phyloP scores from a whole-genome alignment of 2,888 invertebrate species.

The Myopa testacea region DNA sequence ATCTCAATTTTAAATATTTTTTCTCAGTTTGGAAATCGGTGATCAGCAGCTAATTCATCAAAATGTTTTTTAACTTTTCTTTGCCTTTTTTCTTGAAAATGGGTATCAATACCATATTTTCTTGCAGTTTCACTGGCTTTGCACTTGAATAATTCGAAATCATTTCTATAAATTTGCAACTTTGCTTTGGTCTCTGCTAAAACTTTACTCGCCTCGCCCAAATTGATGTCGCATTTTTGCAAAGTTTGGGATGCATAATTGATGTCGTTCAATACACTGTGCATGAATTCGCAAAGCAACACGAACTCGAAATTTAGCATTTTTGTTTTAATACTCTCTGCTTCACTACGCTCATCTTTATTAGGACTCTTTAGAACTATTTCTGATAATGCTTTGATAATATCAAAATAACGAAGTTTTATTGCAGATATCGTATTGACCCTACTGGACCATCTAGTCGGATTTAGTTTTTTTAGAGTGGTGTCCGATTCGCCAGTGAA shows the following conservation, averaged over 20 bases:
- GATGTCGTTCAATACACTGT: constrained; percentile 9
- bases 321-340: constrained; percentile 7
- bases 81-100: constrained; percentile 2
- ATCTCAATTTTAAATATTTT: constrained; percentile 8
- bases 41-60: constrained; percentile 17
- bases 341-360: constrained; percentile 1
- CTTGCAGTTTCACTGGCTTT: constrained; percentile 11
- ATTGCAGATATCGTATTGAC: constrained; percentile 28
- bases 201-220: constrained; percentile 2
- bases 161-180: not conserved
- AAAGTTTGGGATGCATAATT: constrained; percentile 4
- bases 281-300: constrained; percentile 11
- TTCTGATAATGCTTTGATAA: constrained; percentile 6
- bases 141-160: constrained; percentile 1
- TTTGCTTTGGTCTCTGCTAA: not conserved
- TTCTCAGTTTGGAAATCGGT: no score
- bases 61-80: constrained; percentile 6
- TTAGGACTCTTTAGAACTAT: constrained; percentile 9
- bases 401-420: not conserved
- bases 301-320: constrained; percentile 6
- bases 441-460: constrained; percentile 56
- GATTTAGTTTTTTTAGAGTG: constrained; percentile 55
- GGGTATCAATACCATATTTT: constrained; percentile 10
- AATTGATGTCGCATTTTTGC: not conserved
- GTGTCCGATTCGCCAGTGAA: constrained; percentile 49